Percentiles rank a stretch among this genome's conserved stretches.
Evolutionary conservation across 2,888 invertebrate genomes (phyloP).

Genomic region (Lepetodrilus schrolli): DNA sequence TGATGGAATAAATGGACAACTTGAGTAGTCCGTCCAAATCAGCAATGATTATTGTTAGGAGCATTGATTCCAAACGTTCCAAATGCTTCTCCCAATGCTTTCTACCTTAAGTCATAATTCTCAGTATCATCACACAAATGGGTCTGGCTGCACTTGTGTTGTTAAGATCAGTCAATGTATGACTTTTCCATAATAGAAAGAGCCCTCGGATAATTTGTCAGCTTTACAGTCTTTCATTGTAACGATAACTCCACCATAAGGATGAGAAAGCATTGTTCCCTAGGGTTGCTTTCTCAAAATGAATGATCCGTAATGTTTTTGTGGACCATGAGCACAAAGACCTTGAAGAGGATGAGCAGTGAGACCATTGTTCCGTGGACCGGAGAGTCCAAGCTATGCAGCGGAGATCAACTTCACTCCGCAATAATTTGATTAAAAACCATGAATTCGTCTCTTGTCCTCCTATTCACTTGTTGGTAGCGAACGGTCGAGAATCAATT

Average conservation of each 20-base stretch:
- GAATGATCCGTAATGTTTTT: constrained; percentile 18
- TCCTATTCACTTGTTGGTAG: neutral
- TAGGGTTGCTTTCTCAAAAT: neutral
- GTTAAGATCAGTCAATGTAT: constrained; percentile 17
- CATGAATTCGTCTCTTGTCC: neutral
- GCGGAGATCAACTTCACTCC: neutral
- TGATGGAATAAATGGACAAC: no score
- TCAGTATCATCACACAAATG: constrained; percentile 10
- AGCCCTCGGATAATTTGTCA: neutral
- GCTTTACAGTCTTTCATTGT: neutral
- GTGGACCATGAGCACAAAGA: neutral
- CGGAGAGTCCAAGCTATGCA: neutral
- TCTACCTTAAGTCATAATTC: constrained; percentile 2
- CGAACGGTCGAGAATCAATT: constrained; percentile 16
- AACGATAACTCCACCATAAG: constrained; percentile 22
- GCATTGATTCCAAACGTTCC: no score
- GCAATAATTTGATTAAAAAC: constrained; percentile 19
- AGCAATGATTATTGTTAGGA: no score
- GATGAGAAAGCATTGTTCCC: neutral
- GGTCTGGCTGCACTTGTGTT: constrained; percentile 4
- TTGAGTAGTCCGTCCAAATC: no score
- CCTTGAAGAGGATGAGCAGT: constrained; percentile 10
- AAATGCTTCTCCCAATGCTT: no score
- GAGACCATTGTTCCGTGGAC: neutral
- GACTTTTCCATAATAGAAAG: neutral